Evolutionary conservation across 2,888 invertebrate species (phyloP).

Genomic region (Mechanitis messenoides): DNA sequence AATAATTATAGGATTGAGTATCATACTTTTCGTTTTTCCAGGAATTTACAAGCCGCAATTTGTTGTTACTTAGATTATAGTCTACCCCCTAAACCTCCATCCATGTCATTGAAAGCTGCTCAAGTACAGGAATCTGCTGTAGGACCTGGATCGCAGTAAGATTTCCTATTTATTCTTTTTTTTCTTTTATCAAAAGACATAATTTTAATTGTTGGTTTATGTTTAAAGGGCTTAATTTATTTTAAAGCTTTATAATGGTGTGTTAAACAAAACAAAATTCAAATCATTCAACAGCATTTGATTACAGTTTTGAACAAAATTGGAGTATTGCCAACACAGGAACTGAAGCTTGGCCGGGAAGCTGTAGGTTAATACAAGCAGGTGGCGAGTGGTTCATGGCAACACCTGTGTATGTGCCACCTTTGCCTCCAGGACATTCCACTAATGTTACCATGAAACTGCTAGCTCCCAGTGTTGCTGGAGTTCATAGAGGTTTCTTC

Average conservation of each 20-base stretch:
- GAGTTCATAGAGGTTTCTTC: conserved; percentile 91
- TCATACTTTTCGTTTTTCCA: conserved; percentile 55
- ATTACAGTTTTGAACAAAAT: conserved; percentile 85
- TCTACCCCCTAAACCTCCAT: conserved; percentile 75
- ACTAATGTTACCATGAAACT: conserved; percentile 87
- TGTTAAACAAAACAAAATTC: conserved; percentile 3
- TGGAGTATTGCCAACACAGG: conserved; percentile 95
- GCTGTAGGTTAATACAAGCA: conserved; percentile 85
- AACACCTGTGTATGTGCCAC: conserved; percentile 78
- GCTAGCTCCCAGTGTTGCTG: conserved; percentile 84
- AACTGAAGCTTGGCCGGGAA: conserved; percentile 90
- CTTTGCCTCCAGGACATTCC: conserved; percentile 85
- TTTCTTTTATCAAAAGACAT: too few relatives aligned
- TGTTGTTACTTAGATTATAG: conserved; percentile 96
- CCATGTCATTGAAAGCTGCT: conserved; percentile 77
- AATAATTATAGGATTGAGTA: too few relatives aligned
- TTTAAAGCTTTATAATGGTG: too few relatives aligned
- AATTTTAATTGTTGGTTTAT: too few relatives aligned
- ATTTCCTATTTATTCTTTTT: neutral
- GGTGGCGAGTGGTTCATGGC: conserved; percentile 76
- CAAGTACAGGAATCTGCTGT: conserved; percentile 81
- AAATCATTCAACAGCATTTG: conserved; percentile 20
- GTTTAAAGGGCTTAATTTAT: too few relatives aligned
- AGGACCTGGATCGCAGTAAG: conserved; percentile 83
- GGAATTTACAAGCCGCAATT: conserved; percentile 98